Evolutionary conservation across 2,888 invertebrate species (phyloP), one percentile per base, ranked within the genome.

Genomic region (Eupithecia pulchellata): DNA sequence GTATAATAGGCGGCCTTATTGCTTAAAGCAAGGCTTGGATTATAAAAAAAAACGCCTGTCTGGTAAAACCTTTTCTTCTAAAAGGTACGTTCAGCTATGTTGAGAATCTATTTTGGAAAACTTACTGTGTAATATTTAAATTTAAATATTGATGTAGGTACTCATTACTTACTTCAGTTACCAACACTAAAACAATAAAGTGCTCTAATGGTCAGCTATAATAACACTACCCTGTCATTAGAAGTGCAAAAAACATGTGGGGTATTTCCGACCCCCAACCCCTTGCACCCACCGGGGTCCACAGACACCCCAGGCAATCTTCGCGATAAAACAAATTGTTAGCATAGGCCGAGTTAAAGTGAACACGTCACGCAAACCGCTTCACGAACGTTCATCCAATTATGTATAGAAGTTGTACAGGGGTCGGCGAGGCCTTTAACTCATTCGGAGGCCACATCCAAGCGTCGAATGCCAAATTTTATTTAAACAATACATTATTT

Each of bases 301-400:
- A 78, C 77, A 86, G 68, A 68, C 68, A 75, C 77, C 78, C 81
- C 77, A 85, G 85, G 88, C 87, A 87, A 85, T 84, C 84, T 81
- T 79, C 82, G 75, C 88, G 87, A 89, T 91, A 91, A 88, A 90
- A 88, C 86, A 88, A 90, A 91, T 89, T 86, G 89, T 85, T 82
- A 78, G 81, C 79, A 82, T 78, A 79, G 79, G 77, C 75, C 68
- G 68, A 73, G 75, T 76, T 79, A 84, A 89, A 89, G 84, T 79
- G 75, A 68, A 72, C 70, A 69, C 77, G 81, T 75, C 90, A 90
- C 89, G 90, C 89, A 79, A 61, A 20, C 57, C 61, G 61, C 61
- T 61, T 60, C 20, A 25, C 14, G 58, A 32, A 60, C 61, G 32
- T 25, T 13, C 61, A 61, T 65, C 64, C 55, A 55, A 55, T 65